Base-by-base conservation (phyloP, 2,888 invertebrate species). In the Cryptops parisi region DNA sequence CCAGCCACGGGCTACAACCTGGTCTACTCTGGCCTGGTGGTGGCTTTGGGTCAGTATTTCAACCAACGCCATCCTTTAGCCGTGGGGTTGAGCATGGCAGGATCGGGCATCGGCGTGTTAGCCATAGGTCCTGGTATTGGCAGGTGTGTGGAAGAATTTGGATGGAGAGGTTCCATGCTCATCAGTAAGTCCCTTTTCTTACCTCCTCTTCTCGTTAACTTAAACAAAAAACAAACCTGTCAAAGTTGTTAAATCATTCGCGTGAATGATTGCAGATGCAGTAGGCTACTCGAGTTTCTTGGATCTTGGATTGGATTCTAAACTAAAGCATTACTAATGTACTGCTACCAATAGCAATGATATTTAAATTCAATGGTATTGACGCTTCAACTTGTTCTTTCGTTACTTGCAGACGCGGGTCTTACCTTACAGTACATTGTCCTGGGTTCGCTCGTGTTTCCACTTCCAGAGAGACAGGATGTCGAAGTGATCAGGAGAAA, bases 1-100 rank as follows among this genome's bases (percentile, higher is more conserved):
- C 38, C 58, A 62, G 62, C 61, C 6, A 56, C 58, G 39, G 62
- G 62, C n/a, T 58, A 55, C 52, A 59, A 59, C 52, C 56, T 62
- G 24, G 56, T 57, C 38, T 62, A 61, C 57, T 57, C 61, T 19
- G 59, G 58, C 24, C 58, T 60, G 52, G 57, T 62, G 22, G 57
- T 60, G 6, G 55, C 59, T 26, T 56, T 63, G 39, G 59, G 58
- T 17, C 58, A 54, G 12, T 59, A 60, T 49, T 63, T 63, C 54
- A 47, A 59, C 27, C 52, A 57, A 41, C 53, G 54, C 21, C 58
- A 60, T 39, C 52, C 58, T 26, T 45, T 63, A 15, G 61, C 60
- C 12, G 58, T 60, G 15, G 60, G 61, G 6, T 24, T 57, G 9
- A 55, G 60, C 19, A 59, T 60, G 56, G 47, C 59, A 6, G 62